Evolutionary conservation across 2,113 vertebrate species (phyloP), one percentile per base, ranked within the genome.

Genomic region (Xerus inauris): DNA sequence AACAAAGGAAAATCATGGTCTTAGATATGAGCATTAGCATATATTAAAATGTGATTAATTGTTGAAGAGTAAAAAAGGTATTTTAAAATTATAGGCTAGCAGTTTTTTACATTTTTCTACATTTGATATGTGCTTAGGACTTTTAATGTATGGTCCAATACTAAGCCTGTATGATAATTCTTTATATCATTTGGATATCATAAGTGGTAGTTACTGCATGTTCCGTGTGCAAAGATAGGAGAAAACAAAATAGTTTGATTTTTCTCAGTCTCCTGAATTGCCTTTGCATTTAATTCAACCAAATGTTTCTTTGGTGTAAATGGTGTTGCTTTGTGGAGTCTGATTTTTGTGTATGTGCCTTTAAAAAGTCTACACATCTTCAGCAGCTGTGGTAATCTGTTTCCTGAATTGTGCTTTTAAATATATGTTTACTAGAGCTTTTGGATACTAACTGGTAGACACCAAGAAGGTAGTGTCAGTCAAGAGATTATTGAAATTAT

Each of bases 221-320:
- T 81, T 95, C 42, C 93, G 35, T 96, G 81, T 88, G 59, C 69
- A 91, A 89, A 83, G 87, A 83, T 92, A 51, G 0, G 45, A 93
- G 89, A 83, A 95, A 82, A 59, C 35, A 89, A 76, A 97, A 95
- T 95, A 64, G 71, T n/a, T 96, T 92, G 28, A 73, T 57, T 89
- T 92, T 87, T 64, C 40, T 64, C 45, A 95, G 9, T 92, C 26
- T 93, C 57, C 17, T 40, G 72, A 81, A 28, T 84, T 69, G 1
- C 47, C 67, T 97, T 93, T 93, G 42, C 28, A 73, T 90, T 96
- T 91, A 85, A 75, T 83, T 69, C 86, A 96, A 86, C 62, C 59
- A 93, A 72, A 22, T 73, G 47, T 94, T 88, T 95, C 32, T 86
- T 86, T 26, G 69, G 30, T 89, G 38, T 97, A 82, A 88, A 17